Conservation (phyloP, 2,888 invertebrate genomes). For the Morinoia aosen region DNA sequence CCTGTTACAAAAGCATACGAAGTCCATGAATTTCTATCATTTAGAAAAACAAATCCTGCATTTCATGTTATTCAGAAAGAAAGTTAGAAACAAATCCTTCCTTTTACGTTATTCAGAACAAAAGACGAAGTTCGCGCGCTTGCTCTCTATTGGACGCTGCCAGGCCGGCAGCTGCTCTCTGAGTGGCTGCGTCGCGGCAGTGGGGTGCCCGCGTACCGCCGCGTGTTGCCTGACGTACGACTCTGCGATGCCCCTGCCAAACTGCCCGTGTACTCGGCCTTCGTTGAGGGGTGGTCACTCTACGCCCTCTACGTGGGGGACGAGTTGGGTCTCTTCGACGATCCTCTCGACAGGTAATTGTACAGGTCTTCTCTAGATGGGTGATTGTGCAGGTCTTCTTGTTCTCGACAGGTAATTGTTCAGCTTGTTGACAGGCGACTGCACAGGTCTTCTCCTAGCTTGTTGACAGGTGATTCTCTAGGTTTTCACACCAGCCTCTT, state of each 20-base stretch:
- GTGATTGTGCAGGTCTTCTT: background rate
- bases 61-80: too few relatives aligned
- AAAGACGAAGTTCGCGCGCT: constrained; percentile 71
- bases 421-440: background rate
- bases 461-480: background rate
- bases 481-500: background rate
- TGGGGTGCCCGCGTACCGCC: constrained; percentile 63
- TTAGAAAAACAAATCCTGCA: too few relatives aligned
- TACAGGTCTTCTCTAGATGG: background rate
- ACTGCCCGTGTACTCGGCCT: constrained; percentile 62
- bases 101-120: constrained; percentile 68
- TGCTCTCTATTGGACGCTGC: constrained; percentile 71
- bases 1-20: too few relatives aligned
- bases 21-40: too few relatives aligned
- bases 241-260: constrained; percentile 58
- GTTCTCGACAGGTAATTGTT: background rate
- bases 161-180: constrained; percentile 72
- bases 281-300: constrained; percentile 71
- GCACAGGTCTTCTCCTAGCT: background rate
- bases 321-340: constrained; percentile 71
- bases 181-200: constrained; percentile 68
- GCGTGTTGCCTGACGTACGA: constrained; percentile 53
- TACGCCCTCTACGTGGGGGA: constrained; percentile 71
- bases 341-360: constrained; percentile 68
- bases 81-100: too few relatives aligned